Percentiles rank a stretch among this genome's conserved stretches.
These are phyloP conservation scores for Copidosoma aretas DNA, from an alignment of 2,888 invertebrate genomes.

Conservation along the genomic window DNA sequence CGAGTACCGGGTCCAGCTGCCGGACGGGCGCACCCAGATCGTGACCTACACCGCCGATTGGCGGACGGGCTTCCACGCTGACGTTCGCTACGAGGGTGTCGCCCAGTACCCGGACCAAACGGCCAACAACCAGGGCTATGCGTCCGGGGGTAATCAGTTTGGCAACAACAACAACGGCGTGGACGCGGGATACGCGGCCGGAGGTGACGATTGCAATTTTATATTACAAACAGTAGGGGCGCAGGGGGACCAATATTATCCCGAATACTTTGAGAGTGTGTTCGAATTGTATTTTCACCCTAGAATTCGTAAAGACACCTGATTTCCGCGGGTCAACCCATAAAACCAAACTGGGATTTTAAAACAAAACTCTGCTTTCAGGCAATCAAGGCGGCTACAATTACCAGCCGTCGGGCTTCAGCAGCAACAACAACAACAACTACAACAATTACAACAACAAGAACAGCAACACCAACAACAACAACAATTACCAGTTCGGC, in stretches of 20 bases:
- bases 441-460: conserved; percentile 38
- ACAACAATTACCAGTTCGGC: conserved; percentile 53
- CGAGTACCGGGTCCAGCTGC: conserved; percentile 69
- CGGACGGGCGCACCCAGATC: conserved; percentile 71
- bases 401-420: conserved; percentile 42
- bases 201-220: no score
- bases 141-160: conserved; percentile 24
- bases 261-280: no score
- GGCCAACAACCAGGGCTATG: conserved; percentile 41
- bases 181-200: no score
- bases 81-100: conserved; percentile 77
- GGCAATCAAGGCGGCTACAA: conserved; percentile 54
- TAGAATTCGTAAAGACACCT: no score
- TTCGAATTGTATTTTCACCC: no score
- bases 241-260: no score
- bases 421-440: conserved; percentile 45
- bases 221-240: no score
- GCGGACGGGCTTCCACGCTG: conserved; percentile 81
- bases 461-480: conserved; percentile 45
- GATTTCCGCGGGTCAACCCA: no score
- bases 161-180: conserved; percentile 41
- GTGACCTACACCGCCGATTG: conserved; percentile 82
- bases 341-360: no score
- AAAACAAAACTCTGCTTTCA: conserved; percentile 27
- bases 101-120: conserved; percentile 70